Conservation (phyloP, 2,113 vertebrate genomes). For the Deroptyus accipitrinus region DNA sequence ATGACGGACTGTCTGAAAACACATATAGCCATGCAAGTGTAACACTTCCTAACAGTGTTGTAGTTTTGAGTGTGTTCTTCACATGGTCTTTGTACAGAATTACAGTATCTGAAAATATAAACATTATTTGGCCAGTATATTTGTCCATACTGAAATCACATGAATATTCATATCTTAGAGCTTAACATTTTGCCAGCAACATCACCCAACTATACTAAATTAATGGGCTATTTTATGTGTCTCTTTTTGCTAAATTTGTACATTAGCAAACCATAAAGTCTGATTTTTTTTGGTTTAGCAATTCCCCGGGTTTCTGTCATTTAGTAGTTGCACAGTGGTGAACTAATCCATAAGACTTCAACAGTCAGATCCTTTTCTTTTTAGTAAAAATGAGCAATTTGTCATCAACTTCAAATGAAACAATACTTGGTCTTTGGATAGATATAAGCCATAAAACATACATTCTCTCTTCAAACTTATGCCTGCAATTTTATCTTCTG, state of each 20-base stretch:
- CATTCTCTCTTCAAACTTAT: neutral
- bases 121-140: neutral
- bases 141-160: neutral
- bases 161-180: neutral
- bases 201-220: neutral
- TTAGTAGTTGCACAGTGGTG: neutral
- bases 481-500: neutral
- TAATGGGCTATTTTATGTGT: neutral
- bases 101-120: neutral
- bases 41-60: neutral
- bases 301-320: neutral
- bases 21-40: neutral
- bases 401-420: neutral
- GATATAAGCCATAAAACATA: neutral
- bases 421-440: neutral
- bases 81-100: neutral
- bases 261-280: neutral
- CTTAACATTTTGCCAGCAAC: neutral
- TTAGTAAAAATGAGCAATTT: neutral
- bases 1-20: neutral
- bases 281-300: neutral
- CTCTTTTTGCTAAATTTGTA: neutral
- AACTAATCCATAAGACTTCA: neutral
- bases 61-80: neutral
- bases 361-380: neutral